Evolutionary conservation across 2,797 vertebrate species (phyloP), one percentile per base, ranked within the genome.

Genomic region (Chloroceryle amazona): DNA sequence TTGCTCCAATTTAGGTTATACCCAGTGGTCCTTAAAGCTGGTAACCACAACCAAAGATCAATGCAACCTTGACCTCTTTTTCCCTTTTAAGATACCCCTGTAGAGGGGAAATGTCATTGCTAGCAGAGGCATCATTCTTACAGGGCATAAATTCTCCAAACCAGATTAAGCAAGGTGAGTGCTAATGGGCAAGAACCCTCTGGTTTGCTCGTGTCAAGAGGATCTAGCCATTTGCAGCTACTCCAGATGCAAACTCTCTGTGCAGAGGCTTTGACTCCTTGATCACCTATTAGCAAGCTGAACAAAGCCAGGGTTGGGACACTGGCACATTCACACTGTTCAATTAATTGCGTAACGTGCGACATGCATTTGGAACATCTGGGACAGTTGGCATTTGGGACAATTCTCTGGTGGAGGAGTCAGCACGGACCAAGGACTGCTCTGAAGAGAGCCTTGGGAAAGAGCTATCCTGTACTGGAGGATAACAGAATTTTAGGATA

Each of bases 401-500:
- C 39, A 60, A 10, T 42, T 70, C 55, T 61, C 37, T 83, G 47
- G 9, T 41, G n/a, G n/a, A 21, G 39, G 42, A 66, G 73, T 35
- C 6, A n/a, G 28, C 31, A 29, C 0, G 10, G n/a, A 29, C 12
- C 20, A 47, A 23, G 0, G 2, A 25, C 18, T 0, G 1, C 31
- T 74, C 66, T 65, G 81, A 46, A 65, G 25, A 73, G 39, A 31
- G 5, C 6, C 51, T 58, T 51, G 52, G 76, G 46, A 86, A 58
- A 46, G 3, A n/a, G 20, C 28, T 72, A 28, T 35, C 61, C 35
- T n/a, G 9, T 33, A 13, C 0, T 63, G 31, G 15, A 60, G 20
- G 2, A 10, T 9, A 42, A 66, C 28, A 52, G 42, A 51, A 62
- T 44, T 67, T 73, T 49, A 63, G n/a, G 61, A 44, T 15, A 21